A percentile compares a stretch with the other conserved stretches of the same genome.
Conservation (phyloP, 2,797 vertebrate species). For the Champsocephalus gunnari region DNA sequence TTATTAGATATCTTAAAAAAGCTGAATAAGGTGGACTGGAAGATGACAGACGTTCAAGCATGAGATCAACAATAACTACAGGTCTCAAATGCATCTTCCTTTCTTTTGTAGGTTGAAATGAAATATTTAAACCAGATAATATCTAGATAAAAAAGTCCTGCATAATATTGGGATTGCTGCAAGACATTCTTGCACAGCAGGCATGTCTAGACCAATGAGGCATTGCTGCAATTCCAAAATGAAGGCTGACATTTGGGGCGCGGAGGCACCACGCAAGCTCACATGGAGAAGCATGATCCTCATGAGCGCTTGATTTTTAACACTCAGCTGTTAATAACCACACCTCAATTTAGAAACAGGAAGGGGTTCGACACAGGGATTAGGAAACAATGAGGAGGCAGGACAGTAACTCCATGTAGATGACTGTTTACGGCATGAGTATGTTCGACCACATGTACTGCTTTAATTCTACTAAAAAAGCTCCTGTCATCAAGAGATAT, state of each 20-base stretch:
- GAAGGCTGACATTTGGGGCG: constrained; percentile 9
- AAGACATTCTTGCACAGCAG: constrained; percentile 36
- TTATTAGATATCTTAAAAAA: not conserved
- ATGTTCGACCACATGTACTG: not conserved
- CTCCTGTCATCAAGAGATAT: not conserved
- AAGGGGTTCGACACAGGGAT: constrained; percentile 37
- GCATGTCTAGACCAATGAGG: constrained; percentile 32
- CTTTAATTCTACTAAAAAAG: not conserved
- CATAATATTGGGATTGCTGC: constrained; percentile 32
- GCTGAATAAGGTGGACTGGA: not conserved
- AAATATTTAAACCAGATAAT: constrained; percentile 6
- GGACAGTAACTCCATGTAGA: constrained; percentile 24
- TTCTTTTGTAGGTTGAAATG: not conserved
- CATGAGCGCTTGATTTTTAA: constrained; percentile 4
- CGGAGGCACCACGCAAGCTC: not conserved
- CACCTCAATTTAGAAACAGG: constrained; percentile 33
- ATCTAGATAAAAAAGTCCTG: constrained; percentile 24
- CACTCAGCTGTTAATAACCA: constrained; percentile 24
- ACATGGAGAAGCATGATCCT: not conserved
- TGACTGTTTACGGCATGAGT: constrained; percentile 19
- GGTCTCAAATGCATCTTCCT: not conserved
- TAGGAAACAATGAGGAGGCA: constrained; percentile 46
- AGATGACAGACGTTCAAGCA: constrained; percentile 1
- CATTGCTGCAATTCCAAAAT: constrained; percentile 24
- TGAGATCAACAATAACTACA: constrained; percentile 7